Base-by-base conservation (phyloP, 2,797 vertebrate genomes). In the Micromesistius poutassou region DNA sequence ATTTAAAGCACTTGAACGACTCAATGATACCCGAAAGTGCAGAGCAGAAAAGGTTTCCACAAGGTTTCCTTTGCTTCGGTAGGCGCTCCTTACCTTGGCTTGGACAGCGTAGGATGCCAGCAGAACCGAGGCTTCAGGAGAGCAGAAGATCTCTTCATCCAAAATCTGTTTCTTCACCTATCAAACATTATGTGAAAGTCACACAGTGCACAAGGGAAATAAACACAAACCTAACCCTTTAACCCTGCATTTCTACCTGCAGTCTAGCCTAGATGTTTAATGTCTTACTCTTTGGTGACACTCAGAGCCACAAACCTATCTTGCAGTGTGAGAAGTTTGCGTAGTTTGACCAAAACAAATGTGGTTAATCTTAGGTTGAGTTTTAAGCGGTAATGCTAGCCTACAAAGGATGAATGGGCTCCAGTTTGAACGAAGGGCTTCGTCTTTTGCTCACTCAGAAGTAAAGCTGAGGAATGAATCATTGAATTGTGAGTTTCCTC, bases 91-190 rank as follows among this genome's bases (percentile, higher is more conserved):
- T 85, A 97, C 97, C 96, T 98, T 98, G 77, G 97, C 97, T 90
- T 97, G 97, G 84, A 98, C 95, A 74, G 97, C 96, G 71, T 97
- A 98, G 1, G 96, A 98, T 14, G 97, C 96, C 88, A 98, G 85
- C 55, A 98, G 92, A 83, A 98, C 96, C 5, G 96, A 96, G 55
- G 95, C 97, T 91, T 98, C 97, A 2, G 97, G 96, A 75, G 96
- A 97, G 80, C 97, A 98, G 88, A 96, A 96, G 85, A 98, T 98
- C 90, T 98, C 96, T 82, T 98, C 97, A 91, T 98, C 95, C 80
- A 98, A 86, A 85, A 98, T 98, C 91, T 98, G 96, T 77, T 98
- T 97, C 91, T 98, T 98, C 77, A 98, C 97, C 97, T 98, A 85
- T 28, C 62, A 4, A n/a, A 62, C 55, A n/a, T 50, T 50, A 62